Conservation (phyloP, 2,888 invertebrate genomes). For the Chromoteleia sp. region DNA sequence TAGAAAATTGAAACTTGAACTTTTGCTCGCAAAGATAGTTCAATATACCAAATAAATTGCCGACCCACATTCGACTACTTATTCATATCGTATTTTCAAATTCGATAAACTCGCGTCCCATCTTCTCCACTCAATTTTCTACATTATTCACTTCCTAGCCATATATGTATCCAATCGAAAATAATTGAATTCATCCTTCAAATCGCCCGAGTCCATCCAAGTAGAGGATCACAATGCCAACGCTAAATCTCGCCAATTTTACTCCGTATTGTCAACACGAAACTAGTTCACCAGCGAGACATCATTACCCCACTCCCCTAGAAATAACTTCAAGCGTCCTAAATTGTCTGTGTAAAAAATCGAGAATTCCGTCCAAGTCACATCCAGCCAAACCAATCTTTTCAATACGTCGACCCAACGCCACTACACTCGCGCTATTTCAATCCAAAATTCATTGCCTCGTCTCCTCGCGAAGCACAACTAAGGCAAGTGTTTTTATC, state of each 20-base stretch:
- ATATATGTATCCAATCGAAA: neutral
- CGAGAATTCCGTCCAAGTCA: slow-evolving; percentile 14
- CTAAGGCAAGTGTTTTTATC: neutral
- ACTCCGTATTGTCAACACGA: slow-evolving; percentile 12
- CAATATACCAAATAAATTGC: no score
- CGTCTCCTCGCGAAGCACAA: neutral
- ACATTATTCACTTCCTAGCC: neutral
- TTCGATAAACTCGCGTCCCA: neutral
- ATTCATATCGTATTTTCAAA: neutral
- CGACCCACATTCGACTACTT: no score
- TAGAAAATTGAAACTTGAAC: no score
- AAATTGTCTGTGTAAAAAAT: neutral
- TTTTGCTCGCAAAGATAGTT: no score
- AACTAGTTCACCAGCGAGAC: slow-evolving; percentile 13
- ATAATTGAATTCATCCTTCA: neutral
- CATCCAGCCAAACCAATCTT: slow-evolving; percentile 6
- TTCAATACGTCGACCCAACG: slow-evolving; percentile 2
- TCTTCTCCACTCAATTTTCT: neutral
- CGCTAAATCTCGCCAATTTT: slow-evolving; percentile 12
- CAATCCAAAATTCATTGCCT: slow-evolving; percentile 11
- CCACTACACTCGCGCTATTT: neutral
- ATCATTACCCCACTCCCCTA: neutral
- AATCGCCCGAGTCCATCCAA: slow-evolving; percentile 7
- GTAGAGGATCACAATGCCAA: slow-evolving; percentile 12
- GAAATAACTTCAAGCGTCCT: slow-evolving; percentile 11